Evolutionary conservation across 2,888 invertebrate species (phyloP).

Genomic region (Hirtodrosophila trivittata): DNA sequence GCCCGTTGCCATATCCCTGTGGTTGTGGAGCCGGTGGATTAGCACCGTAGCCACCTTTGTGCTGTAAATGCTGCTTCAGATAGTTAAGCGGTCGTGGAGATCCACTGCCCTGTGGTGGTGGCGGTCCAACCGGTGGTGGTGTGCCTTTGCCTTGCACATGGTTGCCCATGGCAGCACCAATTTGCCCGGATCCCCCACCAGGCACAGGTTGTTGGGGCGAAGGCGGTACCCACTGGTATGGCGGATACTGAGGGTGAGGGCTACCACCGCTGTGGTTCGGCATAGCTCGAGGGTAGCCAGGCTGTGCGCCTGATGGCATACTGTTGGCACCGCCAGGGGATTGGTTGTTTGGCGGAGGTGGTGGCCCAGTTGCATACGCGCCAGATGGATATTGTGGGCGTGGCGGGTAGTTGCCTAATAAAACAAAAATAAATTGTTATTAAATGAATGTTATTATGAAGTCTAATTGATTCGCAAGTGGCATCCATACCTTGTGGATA

Average conservation of each 20-base stretch:
- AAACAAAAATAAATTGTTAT: background rate
- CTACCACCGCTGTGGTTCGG: constrained; percentile 85
- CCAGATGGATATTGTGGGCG: constrained; percentile 85
- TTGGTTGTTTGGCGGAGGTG: constrained; percentile 85
- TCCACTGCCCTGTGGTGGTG: constrained; percentile 82
- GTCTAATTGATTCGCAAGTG: background rate
- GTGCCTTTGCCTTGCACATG: constrained; percentile 83
- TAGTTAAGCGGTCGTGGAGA: constrained; percentile 86
- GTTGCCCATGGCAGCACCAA: constrained; percentile 79
- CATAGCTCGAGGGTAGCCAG: constrained; percentile 85
- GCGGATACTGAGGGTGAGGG: constrained; percentile 84
- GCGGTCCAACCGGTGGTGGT: constrained; percentile 83
- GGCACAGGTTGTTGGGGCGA: constrained; percentile 79
- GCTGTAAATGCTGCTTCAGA: constrained; percentile 89
- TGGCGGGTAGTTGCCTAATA: constrained; percentile 83
- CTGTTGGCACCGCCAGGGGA: constrained; percentile 80
- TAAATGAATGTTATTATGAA: too few relatives aligned
- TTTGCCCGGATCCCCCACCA: constrained; percentile 70
- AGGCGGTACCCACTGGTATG: constrained; percentile 84
- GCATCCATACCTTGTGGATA: constrained; percentile 85
- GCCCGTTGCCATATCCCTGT: constrained; percentile 85
- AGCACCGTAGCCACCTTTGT: constrained; percentile 87
- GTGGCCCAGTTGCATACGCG: constrained; percentile 85
- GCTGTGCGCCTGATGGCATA: constrained; percentile 80
- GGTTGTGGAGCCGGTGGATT: constrained; percentile 85